Evolutionary conservation across 2,888 invertebrate genomes (phyloP).

Genomic region (Drosophila meridionalis): DNA sequence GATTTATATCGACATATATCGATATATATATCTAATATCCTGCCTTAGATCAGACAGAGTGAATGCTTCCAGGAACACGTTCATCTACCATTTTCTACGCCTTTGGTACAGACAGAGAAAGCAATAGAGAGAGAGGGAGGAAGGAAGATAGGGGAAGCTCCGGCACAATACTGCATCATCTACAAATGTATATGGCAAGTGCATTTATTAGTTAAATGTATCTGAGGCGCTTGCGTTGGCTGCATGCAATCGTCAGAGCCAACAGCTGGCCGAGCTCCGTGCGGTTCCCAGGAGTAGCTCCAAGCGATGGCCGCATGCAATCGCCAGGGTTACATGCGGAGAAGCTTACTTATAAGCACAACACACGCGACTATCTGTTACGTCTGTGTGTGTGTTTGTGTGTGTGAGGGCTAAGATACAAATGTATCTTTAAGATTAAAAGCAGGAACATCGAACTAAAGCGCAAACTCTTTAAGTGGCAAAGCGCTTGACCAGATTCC

Average conservation of each 20-base stretch:
- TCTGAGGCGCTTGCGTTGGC: conserved; percentile 37
- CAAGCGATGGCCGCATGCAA: conserved; percentile 28
- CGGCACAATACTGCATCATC: conserved; percentile 4
- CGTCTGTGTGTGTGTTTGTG: conserved; percentile 6
- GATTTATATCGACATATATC: no score
- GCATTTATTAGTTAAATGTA: conserved; percentile 42
- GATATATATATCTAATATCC: no score
- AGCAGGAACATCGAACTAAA: conserved; percentile 4
- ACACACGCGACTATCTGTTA: conserved; percentile 66
- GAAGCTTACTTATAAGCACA: conserved; percentile 53
- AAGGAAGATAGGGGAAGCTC: neutral
- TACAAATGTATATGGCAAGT: conserved; percentile 37
- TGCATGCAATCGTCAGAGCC: conserved; percentile 49
- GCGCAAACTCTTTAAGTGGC: conserved; percentile 26
- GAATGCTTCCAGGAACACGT: neutral
- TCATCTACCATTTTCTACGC: neutral
- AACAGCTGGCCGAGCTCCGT: conserved; percentile 42
- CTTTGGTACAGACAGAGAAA: neutral
- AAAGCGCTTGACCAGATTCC: conserved; percentile 3
- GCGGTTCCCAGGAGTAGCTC: conserved; percentile 30
- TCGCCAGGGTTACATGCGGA: conserved; percentile 18
- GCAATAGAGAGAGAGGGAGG: neutral
- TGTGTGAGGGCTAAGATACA: conserved; percentile 2
- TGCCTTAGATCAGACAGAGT: neutral
- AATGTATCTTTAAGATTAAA: conserved; percentile 44